phyloP scores from a whole-genome alignment of 1,140 invertebrate species.

The Potamilus streckersoni region DNA sequence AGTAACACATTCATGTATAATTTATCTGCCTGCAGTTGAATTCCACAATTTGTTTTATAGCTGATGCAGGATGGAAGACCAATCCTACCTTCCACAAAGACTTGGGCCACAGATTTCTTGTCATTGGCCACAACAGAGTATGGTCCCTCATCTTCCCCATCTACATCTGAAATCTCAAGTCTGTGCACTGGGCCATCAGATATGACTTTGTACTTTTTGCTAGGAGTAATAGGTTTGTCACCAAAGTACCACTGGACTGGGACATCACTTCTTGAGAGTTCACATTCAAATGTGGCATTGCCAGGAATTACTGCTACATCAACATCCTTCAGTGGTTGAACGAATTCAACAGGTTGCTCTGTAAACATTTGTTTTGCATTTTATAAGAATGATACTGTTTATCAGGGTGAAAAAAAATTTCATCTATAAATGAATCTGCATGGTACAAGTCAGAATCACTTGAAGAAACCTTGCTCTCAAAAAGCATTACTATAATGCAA shows the following conservation, averaged over 20 bases:
- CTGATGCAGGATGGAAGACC: background rate
- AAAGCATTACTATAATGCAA: too few species aligned
- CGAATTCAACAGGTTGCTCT: constrained; percentile 61
- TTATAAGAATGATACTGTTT: too few species aligned
- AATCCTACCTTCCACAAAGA: constrained; percentile 57
- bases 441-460: too few species aligned
- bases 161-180: constrained; percentile 55
- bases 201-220: constrained; percentile 61
- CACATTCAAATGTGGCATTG: constrained; percentile 63
- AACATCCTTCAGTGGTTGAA: constrained; percentile 57
- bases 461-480: too few species aligned
- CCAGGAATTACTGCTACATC: constrained; percentile 58
- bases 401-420: too few species aligned
- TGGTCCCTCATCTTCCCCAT: constrained; percentile 57
- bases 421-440: too few species aligned
- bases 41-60: background rate
- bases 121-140: constrained; percentile 57
- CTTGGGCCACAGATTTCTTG: constrained; percentile 53
- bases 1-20: background rate
- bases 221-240: constrained; percentile 43
- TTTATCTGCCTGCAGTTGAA: background rate
- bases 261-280: constrained; percentile 55
- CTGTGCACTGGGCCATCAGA: constrained; percentile 54
- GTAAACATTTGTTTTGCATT: constrained; percentile 8
- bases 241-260: constrained; percentile 59